Conservation (phyloP, 2,888 invertebrate species). For the Linnaemya tessellans region DNA sequence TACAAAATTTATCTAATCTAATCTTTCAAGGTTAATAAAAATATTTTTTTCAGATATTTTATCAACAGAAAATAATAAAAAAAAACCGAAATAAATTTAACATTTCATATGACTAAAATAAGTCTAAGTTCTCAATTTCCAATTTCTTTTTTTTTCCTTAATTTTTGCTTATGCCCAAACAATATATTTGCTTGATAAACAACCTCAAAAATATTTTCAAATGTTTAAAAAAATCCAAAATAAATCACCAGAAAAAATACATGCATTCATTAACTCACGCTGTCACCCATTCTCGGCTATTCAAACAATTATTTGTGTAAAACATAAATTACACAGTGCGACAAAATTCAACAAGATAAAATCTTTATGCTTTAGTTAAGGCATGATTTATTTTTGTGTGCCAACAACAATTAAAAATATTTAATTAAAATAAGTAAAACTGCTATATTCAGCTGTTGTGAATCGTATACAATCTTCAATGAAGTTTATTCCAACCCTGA, state of each 20-base stretch:
- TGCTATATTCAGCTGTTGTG: too few species aligned
- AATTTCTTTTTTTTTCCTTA: not conserved
- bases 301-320: conserved; percentile 39
- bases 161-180: conserved; percentile 1
- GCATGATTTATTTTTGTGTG: too few species aligned
- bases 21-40: conserved; percentile 49
- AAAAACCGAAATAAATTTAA: not conserved
- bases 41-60: not conserved
- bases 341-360: not conserved
- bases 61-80: not conserved
- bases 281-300: not conserved
- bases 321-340: conserved; percentile 47
- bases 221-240: conserved; percentile 19
- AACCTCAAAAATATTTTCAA: conserved; percentile 5
- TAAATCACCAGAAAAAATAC: conserved; percentile 9
- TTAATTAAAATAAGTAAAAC: too few species aligned
- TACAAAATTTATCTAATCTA: conserved; percentile 30
- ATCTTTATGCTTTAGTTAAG: not conserved
- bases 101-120: not conserved
- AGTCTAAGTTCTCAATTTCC: not conserved
- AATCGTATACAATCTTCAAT: too few species aligned
- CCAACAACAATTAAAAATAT: too few species aligned
- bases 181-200: not conserved
- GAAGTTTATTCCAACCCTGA: too few species aligned
- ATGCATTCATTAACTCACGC: conserved; percentile 16